Percentiles rank a stretch among this genome's conserved stretches.
phyloP scores from a whole-genome alignment of 2,888 invertebrate genomes.

The Chloromyia formosa region DNA sequence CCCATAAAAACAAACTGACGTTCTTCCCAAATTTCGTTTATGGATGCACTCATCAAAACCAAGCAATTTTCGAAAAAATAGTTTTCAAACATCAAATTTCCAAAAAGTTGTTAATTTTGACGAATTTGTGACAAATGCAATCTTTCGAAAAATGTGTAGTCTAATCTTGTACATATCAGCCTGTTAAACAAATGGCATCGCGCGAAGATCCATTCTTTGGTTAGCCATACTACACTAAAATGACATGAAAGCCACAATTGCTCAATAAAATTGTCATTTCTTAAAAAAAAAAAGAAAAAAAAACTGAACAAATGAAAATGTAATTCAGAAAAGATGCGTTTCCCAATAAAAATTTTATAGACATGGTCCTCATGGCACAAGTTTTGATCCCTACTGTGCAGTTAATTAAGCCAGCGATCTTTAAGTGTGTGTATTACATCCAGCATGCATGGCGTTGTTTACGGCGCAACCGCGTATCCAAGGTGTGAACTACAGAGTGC shows the following conservation, averaged over 20 bases:
- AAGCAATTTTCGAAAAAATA: not conserved
- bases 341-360: slow-evolving; percentile 34
- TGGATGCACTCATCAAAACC: too few species aligned
- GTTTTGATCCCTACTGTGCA: slow-evolving; percentile 16
- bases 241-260: not conserved
- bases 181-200: too few species aligned
- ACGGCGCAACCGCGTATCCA: slow-evolving; percentile 3
- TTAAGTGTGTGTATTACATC: too few species aligned
- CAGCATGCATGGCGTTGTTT: slow-evolving; percentile 12
- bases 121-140: not conserved
- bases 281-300: not conserved
- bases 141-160: not conserved
- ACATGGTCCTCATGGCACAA: slow-evolving; percentile 2
- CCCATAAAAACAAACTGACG: too few species aligned
- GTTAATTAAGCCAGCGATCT: not conserved
- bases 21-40: too few species aligned
- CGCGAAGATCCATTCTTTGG: too few species aligned
- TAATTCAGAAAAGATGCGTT: not conserved
- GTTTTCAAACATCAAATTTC: not conserved
- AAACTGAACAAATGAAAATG: not conserved
- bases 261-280: slow-evolving; percentile 25
- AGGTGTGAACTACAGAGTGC: slow-evolving; percentile 39
- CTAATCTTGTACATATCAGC: too few species aligned
- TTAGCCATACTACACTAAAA: not conserved
- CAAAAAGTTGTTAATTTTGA: not conserved